A percentile compares a stretch with the other conserved stretches of the same genome.
Evolutionary conservation across 92 coral and sea anemone species (phyloP).

Genomic region (Porites lobata): DNA sequence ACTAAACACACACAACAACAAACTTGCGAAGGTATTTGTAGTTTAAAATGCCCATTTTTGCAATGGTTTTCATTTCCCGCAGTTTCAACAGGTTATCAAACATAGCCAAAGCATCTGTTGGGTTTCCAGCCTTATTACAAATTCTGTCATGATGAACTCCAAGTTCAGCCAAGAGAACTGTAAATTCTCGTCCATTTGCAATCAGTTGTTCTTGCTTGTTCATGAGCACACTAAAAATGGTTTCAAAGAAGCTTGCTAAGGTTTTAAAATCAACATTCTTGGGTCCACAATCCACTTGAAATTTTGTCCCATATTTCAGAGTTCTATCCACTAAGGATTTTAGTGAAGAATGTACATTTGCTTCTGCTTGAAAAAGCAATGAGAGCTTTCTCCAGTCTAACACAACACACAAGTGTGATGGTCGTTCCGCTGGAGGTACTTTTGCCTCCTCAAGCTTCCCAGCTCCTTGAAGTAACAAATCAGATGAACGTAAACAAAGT

Average conservation of each 20-base stretch:
- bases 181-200: not conserved
- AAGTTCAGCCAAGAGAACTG: slow-evolving; percentile 63
- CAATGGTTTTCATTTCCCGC: slow-evolving; percentile 16
- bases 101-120: slow-evolving; percentile 45
- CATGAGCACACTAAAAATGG: slow-evolving; percentile 38
- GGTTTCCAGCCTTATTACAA: slow-evolving; percentile 58
- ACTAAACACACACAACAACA: too few species aligned
- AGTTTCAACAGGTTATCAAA: slow-evolving; percentile 64
- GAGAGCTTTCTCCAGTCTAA: too few species aligned
- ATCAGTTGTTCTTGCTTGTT: not conserved
- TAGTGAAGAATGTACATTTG: too few species aligned
- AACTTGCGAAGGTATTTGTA: not conserved
- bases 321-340: too few species aligned
- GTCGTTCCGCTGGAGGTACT: too few species aligned
- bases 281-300: slow-evolving; percentile 61
- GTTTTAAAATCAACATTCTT: slow-evolving; percentile 26
- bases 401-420: too few species aligned
- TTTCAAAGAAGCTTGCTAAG: slow-evolving; percentile 54
- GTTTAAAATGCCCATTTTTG: slow-evolving; percentile 26
- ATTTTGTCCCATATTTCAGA: too few species aligned
- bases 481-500: too few species aligned
- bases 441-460: too few species aligned
- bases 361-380: too few species aligned
- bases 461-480: too few species aligned
- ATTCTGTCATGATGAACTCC: slow-evolving; percentile 77